Conservation (phyloP, 2,888 invertebrate species). For the Drosophila nr. fundita region DNA sequence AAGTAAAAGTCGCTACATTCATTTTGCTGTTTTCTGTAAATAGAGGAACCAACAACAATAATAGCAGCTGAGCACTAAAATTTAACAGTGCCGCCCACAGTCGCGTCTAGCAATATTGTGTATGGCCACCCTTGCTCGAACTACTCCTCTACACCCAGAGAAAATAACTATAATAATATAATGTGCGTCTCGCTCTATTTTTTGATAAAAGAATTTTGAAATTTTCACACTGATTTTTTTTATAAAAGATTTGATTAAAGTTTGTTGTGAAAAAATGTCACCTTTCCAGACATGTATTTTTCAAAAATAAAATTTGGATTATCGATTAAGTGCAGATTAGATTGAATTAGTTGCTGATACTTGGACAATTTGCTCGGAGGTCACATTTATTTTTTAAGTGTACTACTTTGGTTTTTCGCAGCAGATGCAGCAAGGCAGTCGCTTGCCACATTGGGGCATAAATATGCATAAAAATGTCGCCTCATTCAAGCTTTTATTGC, state of each 20-base stretch:
- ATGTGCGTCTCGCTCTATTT: background rate
- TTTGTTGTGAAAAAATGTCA: background rate
- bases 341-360: background rate
- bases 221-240: too few relatives aligned
- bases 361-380: background rate
- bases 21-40: conserved; percentile 42
- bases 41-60: conserved; percentile 20
- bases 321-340: background rate
- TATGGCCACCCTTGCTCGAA: conserved; percentile 9
- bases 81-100: conserved; percentile 50
- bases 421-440: conserved; percentile 20
- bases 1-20: conserved; percentile 59
- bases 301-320: background rate
- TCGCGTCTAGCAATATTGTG: conserved; percentile 50
- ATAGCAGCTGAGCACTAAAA: conserved; percentile 54
- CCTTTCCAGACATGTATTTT: background rate
- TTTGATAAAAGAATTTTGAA: too few relatives aligned
- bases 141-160: background rate
- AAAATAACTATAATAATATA: background rate
- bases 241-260: background rate
- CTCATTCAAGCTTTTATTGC: conserved; percentile 66
- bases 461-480: conserved; percentile 76
- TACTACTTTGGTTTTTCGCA: background rate
- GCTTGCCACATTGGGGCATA: conserved; percentile 53
- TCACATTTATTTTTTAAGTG: background rate